phyloP scores from a whole-genome alignment of 1,140 invertebrate species.

The Lineus longissimus region DNA sequence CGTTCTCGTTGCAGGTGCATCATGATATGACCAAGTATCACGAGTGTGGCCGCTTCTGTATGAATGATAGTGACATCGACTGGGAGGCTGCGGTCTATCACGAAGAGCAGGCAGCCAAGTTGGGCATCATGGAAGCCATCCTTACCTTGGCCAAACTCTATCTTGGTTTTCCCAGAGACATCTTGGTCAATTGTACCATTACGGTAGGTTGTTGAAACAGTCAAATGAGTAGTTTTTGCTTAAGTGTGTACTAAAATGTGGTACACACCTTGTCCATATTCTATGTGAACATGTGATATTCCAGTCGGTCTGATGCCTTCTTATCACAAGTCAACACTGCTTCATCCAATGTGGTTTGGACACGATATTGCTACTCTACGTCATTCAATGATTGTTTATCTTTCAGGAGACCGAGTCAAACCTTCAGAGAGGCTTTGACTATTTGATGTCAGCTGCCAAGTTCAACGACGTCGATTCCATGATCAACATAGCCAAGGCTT shows the following conservation, averaged over 20 bases:
- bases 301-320: too few relatives aligned
- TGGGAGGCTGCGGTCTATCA: slow-evolving; percentile 59
- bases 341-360: too few relatives aligned
- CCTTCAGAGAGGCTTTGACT: slow-evolving; percentile 50
- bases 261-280: too few relatives aligned
- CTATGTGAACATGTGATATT: too few relatives aligned
- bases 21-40: slow-evolving; percentile 62
- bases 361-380: too few relatives aligned
- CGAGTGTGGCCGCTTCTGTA: slow-evolving; percentile 58
- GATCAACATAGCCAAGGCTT: slow-evolving; percentile 58
- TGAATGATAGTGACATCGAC: slow-evolving; percentile 48
- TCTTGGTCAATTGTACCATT: slow-evolving; percentile 51
- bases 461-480: slow-evolving; percentile 58
- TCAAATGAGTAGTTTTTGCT: too few relatives aligned
- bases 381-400: too few relatives aligned
- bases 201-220: slow-evolving; percentile 23
- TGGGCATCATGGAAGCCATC: slow-evolving; percentile 59
- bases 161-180: slow-evolving; percentile 56
- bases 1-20: slow-evolving; percentile 53
- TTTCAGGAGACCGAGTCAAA: slow-evolving; percentile 46
- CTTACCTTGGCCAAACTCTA: slow-evolving; percentile 57
- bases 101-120: slow-evolving; percentile 58
- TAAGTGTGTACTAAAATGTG: too few relatives aligned
- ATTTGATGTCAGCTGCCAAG: slow-evolving; percentile 56
- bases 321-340: too few relatives aligned